A percentile compares a stretch with the other conserved stretches of the same genome.
phyloP scores from a whole-genome alignment of 2,113 vertebrate genomes.

The Caretta caretta region DNA sequence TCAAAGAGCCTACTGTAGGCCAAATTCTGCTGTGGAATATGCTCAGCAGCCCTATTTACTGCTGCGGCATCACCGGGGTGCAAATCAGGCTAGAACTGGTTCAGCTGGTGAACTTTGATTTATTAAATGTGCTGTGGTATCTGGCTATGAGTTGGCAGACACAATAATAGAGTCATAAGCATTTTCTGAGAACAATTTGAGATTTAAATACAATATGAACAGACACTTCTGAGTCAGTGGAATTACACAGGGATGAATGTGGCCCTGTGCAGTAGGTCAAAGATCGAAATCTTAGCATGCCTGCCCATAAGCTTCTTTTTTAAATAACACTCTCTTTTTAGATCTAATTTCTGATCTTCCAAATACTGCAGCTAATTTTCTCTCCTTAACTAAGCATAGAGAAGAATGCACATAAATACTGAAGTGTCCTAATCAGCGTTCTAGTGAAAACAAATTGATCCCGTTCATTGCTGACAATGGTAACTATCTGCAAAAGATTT shows the following conservation, averaged over 20 bases:
- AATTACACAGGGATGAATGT: conserved; percentile 16
- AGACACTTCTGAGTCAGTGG: conserved; percentile 13
- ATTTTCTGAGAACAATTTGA: not conserved
- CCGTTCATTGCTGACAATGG: conserved; percentile 13
- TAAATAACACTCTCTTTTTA: not conserved
- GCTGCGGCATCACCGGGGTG: not conserved
- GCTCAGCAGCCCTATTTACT: not conserved
- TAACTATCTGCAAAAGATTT: conserved; percentile 56
- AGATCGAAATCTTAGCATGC: not conserved
- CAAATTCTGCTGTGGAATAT: not conserved
- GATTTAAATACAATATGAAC: not conserved
- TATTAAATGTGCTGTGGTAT: not conserved
- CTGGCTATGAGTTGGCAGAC: not conserved
- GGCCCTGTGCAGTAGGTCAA: not conserved
- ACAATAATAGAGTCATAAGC: not conserved
- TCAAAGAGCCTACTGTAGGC: not conserved
- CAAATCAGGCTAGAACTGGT: not conserved
- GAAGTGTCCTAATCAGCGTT: conserved; percentile 46
- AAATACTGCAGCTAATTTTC: conserved; percentile 33
- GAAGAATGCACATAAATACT: conserved; percentile 36
- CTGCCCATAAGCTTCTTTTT: not conserved
- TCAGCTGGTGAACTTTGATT: not conserved
- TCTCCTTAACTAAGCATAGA: conserved; percentile 12
- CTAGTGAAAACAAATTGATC: conserved; percentile 53
- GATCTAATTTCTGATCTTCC: conserved; percentile 37